A percentile compares a stretch with the other conserved stretches of the same genome.
Evolutionary conservation across 2,888 invertebrate species (phyloP).

Genomic region (Coecobrya sp.): DNA sequence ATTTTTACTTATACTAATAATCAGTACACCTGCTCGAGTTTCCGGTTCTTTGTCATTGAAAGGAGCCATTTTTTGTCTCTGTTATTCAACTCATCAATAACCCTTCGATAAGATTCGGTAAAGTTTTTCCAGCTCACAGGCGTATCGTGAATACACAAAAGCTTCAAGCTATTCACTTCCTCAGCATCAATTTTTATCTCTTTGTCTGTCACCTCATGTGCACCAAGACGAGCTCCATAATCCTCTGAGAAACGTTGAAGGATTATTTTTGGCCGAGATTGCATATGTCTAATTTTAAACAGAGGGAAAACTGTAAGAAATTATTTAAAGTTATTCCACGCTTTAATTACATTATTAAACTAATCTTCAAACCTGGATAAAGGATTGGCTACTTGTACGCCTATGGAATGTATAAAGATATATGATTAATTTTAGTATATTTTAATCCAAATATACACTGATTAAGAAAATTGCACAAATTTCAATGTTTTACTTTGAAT

Average conservation of each 20-base stretch:
- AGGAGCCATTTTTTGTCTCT: conserved; percentile 51
- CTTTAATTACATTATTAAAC: neutral
- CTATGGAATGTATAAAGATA: neutral
- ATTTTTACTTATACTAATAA: too few relatives aligned
- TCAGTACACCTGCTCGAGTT: neutral
- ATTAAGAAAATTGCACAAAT: neutral
- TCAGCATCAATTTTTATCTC: conserved; percentile 1
- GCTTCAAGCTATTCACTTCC: conserved; percentile 41
- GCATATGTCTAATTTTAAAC: neutral
- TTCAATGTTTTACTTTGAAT: conserved; percentile 42
- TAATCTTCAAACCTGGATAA: conserved; percentile 19
- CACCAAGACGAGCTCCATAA: conserved; percentile 13
- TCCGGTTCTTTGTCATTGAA: neutral
- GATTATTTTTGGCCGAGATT: conserved; percentile 42
- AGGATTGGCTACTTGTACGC: conserved; percentile 18
- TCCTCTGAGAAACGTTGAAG: conserved; percentile 57
- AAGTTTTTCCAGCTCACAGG: conserved; percentile 42
- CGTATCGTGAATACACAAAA: conserved; percentile 10
- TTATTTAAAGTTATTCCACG: neutral
- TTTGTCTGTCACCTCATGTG: conserved; percentile 49
- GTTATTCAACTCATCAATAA: neutral
- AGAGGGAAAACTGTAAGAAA: neutral
- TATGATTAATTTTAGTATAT: neutral
- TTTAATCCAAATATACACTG: too few relatives aligned
- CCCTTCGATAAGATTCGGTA: neutral